phyloP scores from a whole-genome alignment of 2,888 invertebrate species.

The Troides helena region DNA sequence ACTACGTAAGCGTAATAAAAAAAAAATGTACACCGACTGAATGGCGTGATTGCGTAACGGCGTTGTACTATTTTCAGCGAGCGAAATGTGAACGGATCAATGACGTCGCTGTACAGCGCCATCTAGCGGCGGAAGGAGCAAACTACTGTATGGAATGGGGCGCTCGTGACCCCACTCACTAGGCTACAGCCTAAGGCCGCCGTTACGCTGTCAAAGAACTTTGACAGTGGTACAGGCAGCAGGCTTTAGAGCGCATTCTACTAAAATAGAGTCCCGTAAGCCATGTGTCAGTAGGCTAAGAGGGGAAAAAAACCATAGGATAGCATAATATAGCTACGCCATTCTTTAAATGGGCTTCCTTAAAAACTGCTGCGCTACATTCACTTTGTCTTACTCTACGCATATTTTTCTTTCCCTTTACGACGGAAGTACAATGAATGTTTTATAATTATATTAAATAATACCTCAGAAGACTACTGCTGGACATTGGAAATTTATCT shows the following conservation, averaged over 20 bases:
- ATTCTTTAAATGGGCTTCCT: conserved; percentile 3
- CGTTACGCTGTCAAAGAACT: conserved; percentile 30
- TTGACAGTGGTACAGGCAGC: conserved; percentile 20
- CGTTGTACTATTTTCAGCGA: conserved; percentile 58
- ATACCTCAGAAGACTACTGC: no score
- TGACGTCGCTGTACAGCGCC: conserved; percentile 52
- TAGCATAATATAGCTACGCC: not conserved
- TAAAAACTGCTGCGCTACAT: not conserved
- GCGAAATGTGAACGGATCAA: conserved; percentile 54
- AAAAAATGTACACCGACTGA: conserved; percentile 34
- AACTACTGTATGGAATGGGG: conserved; percentile 7
- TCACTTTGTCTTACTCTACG: conserved; percentile 32
- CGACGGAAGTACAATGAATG: not conserved
- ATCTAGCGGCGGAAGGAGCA: conserved; percentile 49
- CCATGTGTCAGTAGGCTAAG: conserved; percentile 25
- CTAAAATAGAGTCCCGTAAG: conserved; percentile 18
- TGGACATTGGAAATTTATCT: not conserved
- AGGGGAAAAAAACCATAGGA: conserved; percentile 5
- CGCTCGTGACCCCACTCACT: conserved; percentile 38
- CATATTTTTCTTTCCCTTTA: not conserved
- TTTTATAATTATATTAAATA: no score
- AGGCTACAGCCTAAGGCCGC: conserved; percentile 26
- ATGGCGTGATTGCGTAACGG: conserved; percentile 49
- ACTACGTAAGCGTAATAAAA: conserved; percentile 22
- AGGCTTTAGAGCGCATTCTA: conserved; percentile 17